Evolutionary conservation across 2,888 invertebrate genomes (phyloP).

Genomic region (Lampropteryx suffumata): DNA sequence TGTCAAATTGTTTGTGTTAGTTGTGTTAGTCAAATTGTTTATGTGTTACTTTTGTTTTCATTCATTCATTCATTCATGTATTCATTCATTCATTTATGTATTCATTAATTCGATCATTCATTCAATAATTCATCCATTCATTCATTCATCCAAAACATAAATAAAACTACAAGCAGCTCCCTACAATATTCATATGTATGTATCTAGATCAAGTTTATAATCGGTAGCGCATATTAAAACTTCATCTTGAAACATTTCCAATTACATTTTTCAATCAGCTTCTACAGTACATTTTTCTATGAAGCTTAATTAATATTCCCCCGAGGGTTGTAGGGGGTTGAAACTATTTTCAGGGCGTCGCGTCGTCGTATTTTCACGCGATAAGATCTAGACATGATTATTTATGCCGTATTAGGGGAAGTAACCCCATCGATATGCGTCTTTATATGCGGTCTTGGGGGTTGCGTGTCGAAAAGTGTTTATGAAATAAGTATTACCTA

Average conservation of each 20-base stretch:
- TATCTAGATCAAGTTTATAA: too few species aligned
- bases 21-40: too few species aligned
- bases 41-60: too few species aligned
- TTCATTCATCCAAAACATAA: too few species aligned
- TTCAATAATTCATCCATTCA: too few species aligned
- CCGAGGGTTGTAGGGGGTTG: conserved; percentile 40
- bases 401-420: conserved; percentile 77
- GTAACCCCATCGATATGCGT: conserved; percentile 75
- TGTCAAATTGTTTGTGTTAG: too few species aligned
- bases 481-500: background rate
- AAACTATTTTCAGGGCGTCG: conserved; percentile 71
- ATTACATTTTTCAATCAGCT: conserved; percentile 25
- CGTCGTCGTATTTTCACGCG: conserved; percentile 74
- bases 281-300: conserved; percentile 40
- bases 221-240: too few species aligned
- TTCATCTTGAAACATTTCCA: conserved; percentile 7
- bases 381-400: conserved; percentile 80
- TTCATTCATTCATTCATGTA: too few species aligned
- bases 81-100: too few species aligned
- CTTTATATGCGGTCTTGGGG: conserved; percentile 68
- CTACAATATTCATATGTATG: too few species aligned
- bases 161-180: too few species aligned
- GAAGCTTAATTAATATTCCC: conserved; percentile 72
- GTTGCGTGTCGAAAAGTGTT: conserved; percentile 41
- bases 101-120: too few species aligned